phyloP scores from a whole-genome alignment of 92 coral and sea anemone species.

The Heliopora coerulea region DNA sequence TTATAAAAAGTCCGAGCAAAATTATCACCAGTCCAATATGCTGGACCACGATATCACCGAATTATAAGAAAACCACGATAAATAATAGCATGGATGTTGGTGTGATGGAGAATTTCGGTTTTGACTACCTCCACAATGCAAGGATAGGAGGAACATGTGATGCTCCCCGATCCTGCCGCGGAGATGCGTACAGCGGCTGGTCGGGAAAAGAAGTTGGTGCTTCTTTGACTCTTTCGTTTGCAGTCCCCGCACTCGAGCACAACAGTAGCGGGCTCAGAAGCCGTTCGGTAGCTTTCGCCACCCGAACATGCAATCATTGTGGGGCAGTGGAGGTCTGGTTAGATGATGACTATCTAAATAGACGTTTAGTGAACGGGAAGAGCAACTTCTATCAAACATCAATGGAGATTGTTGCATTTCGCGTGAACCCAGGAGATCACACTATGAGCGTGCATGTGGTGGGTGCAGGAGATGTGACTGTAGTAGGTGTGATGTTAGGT shows the following conservation, averaged over 20 bases:
- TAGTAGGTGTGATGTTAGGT: conserved; percentile 54
- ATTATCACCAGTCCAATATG: conserved; percentile 50
- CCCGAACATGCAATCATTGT: conserved; percentile 43
- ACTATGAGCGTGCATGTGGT: conserved; percentile 44
- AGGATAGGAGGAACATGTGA: conserved; percentile 26
- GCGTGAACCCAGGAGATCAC: conserved; percentile 51
- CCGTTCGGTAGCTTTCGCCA: conserved; percentile 48
- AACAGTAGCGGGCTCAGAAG: neutral
- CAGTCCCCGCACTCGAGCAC: conserved; percentile 44
- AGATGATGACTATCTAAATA: conserved; percentile 43
- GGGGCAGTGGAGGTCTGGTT: conserved; percentile 53
- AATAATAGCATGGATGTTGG: conserved; percentile 51
- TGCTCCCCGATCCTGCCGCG: conserved; percentile 39
- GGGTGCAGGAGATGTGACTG: conserved; percentile 40
- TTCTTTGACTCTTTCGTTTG: conserved; percentile 48
- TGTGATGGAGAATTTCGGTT: conserved; percentile 50
- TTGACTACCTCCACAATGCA: conserved; percentile 42
- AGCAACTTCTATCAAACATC: conserved; percentile 40
- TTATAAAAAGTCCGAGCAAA: neutral
- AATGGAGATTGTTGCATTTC: conserved; percentile 23
- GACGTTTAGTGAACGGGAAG: conserved; percentile 24
- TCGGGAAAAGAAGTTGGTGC: conserved; percentile 43
- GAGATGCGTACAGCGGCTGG: conserved; percentile 79
- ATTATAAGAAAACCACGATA: conserved; percentile 42
- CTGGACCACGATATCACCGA: conserved; percentile 58